Evolutionary conservation across 2,113 vertebrate genomes (phyloP).

Genomic region (Lycaon pictus): DNA sequence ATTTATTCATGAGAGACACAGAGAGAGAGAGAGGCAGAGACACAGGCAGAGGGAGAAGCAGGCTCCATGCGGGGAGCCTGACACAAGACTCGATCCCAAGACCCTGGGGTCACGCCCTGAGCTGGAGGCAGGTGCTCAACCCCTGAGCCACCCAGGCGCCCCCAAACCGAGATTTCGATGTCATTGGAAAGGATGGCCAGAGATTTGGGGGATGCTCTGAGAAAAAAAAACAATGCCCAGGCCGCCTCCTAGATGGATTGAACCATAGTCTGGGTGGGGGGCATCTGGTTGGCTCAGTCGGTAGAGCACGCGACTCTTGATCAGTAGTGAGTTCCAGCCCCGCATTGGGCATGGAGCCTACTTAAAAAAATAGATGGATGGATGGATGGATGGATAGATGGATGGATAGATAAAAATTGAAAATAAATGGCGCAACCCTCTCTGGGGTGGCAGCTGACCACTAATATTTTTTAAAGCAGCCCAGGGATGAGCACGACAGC

Average conservation of each 20-base stretch:
- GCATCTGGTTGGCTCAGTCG: background rate
- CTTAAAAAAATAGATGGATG: background rate
- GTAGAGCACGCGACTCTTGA: background rate
- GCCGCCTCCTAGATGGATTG: background rate
- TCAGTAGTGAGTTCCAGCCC: background rate
- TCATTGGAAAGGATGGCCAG: accelerated
- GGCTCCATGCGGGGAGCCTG: no score
- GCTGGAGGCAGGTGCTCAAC: no score
- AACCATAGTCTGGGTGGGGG: background rate
- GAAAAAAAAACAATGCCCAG: background rate
- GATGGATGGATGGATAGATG: no score
- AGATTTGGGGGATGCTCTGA: background rate
- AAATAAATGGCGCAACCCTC: no score
- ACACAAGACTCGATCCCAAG: no score
- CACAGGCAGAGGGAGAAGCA: no score
- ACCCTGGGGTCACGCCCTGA: no score
- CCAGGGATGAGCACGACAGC: background rate
- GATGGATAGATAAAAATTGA: no score
- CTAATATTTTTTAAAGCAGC: background rate
- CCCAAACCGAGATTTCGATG: background rate
- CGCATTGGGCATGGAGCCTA: background rate
- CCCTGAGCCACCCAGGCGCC: no score
- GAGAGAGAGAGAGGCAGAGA: no score
- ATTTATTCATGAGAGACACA: no score
- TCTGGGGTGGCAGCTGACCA: background rate